phyloP scores from a whole-genome alignment of 1,140 invertebrate genomes.

The Orchesella cincta region DNA sequence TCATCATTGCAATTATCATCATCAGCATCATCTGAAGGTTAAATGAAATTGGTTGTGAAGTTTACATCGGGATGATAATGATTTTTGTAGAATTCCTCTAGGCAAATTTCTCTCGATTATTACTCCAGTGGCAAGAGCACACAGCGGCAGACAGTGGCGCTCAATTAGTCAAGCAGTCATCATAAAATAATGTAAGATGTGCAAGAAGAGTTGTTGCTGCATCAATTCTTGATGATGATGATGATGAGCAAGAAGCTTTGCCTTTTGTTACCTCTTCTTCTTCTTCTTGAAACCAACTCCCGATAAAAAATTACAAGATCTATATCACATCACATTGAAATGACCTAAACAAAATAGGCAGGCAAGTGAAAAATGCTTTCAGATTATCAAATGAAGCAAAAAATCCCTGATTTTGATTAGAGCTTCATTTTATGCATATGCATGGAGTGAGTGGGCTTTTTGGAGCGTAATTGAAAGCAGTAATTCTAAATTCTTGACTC shows the following conservation, averaged over 20 bases:
- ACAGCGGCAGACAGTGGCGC: slow-evolving; percentile 24
- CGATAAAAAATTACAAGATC: slow-evolving; percentile 14
- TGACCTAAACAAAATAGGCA: not conserved
- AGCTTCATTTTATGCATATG: not conserved
- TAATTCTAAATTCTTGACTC: not conserved
- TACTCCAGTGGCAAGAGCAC: not conserved
- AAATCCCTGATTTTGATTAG: not conserved
- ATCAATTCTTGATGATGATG: slow-evolving; percentile 3
- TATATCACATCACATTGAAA: slow-evolving; percentile 11
- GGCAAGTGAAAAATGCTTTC: slow-evolving; percentile 10
- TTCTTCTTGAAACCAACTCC: not conserved
- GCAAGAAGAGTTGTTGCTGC: not conserved
- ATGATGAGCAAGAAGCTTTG: not conserved
- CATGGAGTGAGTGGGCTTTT: not conserved
- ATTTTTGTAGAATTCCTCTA: slow-evolving; percentile 5
- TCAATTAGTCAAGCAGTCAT: slow-evolving; percentile 28
- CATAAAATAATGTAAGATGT: slow-evolving; percentile 25
- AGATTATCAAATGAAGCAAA: slow-evolving; percentile 4
- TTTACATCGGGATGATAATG: no score
- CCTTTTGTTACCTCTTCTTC: not conserved
- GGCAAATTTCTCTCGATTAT: not conserved
- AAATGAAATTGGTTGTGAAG: slow-evolving; percentile 19
- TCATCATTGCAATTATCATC: not conserved
- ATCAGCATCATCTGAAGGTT: slow-evolving; percentile 64
- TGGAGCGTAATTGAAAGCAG: not conserved